Evolutionary conservation across 2,113 vertebrate genomes (phyloP).

Genomic region (Lophius piscatorius): DNA sequence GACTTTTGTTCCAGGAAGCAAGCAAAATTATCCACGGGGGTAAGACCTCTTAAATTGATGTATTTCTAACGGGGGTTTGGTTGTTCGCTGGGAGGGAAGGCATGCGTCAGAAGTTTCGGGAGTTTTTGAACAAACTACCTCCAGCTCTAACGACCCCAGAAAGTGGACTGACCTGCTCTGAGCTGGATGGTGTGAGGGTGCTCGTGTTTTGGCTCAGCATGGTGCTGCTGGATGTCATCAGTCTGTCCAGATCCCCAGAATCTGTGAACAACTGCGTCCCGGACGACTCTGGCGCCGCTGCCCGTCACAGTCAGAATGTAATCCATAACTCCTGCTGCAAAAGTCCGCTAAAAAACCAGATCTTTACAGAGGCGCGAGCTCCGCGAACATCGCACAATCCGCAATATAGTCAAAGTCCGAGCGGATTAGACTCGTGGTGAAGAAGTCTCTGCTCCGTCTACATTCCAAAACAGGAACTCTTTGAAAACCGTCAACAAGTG

Average conservation of each 20-base stretch:
- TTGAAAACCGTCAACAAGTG: slow-evolving; percentile 57
- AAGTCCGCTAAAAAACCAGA: not conserved
- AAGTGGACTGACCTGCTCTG: slow-evolving; percentile 52
- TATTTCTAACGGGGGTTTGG: not conserved
- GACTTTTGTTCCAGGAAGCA: fast-evolving
- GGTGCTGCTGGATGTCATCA: slow-evolving; percentile 5
- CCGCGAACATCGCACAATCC: not conserved
- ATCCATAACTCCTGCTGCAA: slow-evolving; percentile 61
- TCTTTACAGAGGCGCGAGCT: not conserved
- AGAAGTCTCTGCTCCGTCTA: not conserved
- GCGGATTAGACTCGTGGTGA: too few relatives aligned
- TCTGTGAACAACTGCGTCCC: slow-evolving; percentile 72
- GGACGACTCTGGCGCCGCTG: slow-evolving; percentile 69
- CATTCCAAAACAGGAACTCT: slow-evolving; percentile 75
- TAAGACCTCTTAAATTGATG: not conserved
- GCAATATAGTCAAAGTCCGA: not conserved
- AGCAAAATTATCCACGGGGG: fast-evolving
- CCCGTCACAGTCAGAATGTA: slow-evolving; percentile 76
- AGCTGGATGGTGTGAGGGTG: not conserved
- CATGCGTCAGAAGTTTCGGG: too few relatives aligned
- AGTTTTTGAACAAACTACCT: too few relatives aligned
- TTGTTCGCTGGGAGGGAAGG: not conserved
- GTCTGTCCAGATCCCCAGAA: slow-evolving; percentile 61
- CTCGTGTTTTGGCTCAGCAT: not conserved
- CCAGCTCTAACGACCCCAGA: too few relatives aligned